phyloP scores from a whole-genome alignment of 2,113 vertebrate genomes.

The Bostrychus sinensis region DNA sequence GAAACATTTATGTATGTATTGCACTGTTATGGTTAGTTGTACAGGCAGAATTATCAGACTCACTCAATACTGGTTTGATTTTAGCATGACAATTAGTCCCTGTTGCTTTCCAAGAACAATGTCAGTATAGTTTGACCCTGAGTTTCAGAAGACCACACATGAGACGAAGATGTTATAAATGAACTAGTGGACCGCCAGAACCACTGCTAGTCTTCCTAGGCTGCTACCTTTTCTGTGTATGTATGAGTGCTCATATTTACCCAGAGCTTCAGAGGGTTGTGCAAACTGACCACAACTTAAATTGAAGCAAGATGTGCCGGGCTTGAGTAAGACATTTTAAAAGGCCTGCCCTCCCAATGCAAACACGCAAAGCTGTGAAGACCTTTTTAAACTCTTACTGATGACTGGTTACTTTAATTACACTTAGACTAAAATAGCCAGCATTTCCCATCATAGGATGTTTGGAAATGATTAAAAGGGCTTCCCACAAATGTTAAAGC shows the following conservation, averaged over 20 bases:
- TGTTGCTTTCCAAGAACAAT: slow-evolving; percentile 50
- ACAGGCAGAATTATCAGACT: slow-evolving; percentile 35
- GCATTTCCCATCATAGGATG: slow-evolving; percentile 68
- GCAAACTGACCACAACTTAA: slow-evolving; percentile 75
- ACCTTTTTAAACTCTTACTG: slow-evolving; percentile 54
- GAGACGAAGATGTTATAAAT: slow-evolving; percentile 53
- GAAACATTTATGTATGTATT: slow-evolving; percentile 38
- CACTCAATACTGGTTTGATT: slow-evolving; percentile 26
- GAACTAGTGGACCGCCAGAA: slow-evolving; percentile 54
- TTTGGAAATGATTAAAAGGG: slow-evolving; percentile 34
- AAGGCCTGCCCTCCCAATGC: slow-evolving; percentile 43
- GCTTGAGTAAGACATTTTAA: slow-evolving; percentile 71
- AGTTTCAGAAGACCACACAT: slow-evolving; percentile 62
- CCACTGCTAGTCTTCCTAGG: slow-evolving; percentile 41
- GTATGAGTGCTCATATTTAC: slow-evolving; percentile 69
- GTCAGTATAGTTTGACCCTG: slow-evolving; percentile 27
- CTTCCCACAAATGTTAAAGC: slow-evolving; percentile 46
- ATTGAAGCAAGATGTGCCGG: slow-evolving; percentile 74
- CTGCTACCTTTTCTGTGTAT: slow-evolving; percentile 35
- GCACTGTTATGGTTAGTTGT: slow-evolving; percentile 36
- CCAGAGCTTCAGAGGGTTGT: slow-evolving; percentile 72
- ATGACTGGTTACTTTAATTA: slow-evolving; percentile 65
- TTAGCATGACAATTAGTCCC: slow-evolving; percentile 27
- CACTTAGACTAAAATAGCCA: slow-evolving; percentile 34
- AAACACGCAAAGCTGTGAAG: slow-evolving; percentile 37